Evolutionary conservation across 2,113 vertebrate genomes (phyloP).

Genomic region (Nanorana parkeri): DNA sequence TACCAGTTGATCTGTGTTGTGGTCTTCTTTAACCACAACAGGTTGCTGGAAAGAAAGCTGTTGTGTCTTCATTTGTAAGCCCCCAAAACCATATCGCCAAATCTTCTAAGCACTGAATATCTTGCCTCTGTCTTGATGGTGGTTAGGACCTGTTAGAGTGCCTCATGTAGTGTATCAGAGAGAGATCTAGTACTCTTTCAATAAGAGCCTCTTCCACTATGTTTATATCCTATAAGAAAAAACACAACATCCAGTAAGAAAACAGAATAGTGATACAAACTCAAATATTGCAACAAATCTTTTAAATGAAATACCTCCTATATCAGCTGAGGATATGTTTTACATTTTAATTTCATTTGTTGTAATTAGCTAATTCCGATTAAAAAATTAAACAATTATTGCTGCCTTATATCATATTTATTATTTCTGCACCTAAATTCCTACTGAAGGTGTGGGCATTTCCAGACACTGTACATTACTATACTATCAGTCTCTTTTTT

Average conservation of each 20-base stretch:
- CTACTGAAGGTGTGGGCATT: too few relatives aligned
- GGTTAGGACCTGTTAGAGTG: constrained; percentile 60
- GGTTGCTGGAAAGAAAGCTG: neutral
- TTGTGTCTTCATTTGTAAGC: constrained; percentile 14
- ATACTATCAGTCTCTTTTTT: too few relatives aligned
- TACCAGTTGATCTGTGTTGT: neutral
- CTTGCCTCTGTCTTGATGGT: neutral
- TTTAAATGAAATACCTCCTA: too few relatives aligned
- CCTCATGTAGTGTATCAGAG: constrained; percentile 67
- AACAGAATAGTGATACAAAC: neutral
- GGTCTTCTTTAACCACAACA: neutral
- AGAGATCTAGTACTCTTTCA: constrained; percentile 67
- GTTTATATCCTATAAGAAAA: constrained; percentile 65
- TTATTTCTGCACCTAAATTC: too few relatives aligned
- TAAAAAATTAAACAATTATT: too few relatives aligned
- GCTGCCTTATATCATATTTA: too few relatives aligned
- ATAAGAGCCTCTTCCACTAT: constrained; percentile 67
- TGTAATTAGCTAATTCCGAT: too few relatives aligned
- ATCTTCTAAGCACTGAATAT: neutral
- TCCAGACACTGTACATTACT: too few relatives aligned
- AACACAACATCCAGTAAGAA: constrained; percentile 7
- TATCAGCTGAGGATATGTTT: too few relatives aligned
- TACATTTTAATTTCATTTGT: too few relatives aligned
- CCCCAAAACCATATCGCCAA: neutral
- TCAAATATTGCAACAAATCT: neutral